Conservation (phyloP, 2,888 invertebrate species). For the Agrochola circellaris region DNA sequence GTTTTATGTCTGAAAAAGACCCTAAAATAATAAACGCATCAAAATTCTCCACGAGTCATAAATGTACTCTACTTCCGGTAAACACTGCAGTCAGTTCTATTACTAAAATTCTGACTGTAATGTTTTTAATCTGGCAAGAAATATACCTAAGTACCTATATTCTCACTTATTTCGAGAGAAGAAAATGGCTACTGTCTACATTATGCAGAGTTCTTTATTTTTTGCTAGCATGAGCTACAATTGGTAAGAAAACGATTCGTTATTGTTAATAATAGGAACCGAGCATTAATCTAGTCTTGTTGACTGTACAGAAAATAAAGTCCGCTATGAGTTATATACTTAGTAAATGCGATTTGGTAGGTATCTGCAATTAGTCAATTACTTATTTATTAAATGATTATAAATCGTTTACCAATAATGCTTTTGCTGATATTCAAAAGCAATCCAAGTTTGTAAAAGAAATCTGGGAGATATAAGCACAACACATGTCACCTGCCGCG, state of each 20-base stretch:
- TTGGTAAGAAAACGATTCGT: no score
- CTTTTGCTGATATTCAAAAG: not conserved
- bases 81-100: not conserved
- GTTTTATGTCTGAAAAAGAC: not conserved
- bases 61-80: slow-evolving; percentile 10
- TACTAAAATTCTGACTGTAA: not conserved
- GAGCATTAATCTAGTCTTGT: not conserved
- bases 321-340: no score
- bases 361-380: not conserved
- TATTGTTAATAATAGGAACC: no score
- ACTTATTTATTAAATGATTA: not conserved
- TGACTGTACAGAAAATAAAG: not conserved
- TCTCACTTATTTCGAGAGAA: not conserved
- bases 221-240: not conserved
- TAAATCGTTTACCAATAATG: not conserved
- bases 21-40: slow-evolving; percentile 5
- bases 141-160: not conserved
- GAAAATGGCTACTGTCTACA: not conserved
- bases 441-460: not conserved
- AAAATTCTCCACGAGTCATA: not conserved
- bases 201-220: slow-evolving; percentile 9
- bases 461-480: no score
- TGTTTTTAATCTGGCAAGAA: slow-evolving; percentile 12
- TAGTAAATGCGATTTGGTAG: not conserved
- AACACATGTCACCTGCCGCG: no score